Evolutionary conservation across 1,140 invertebrate genomes (phyloP), one percentile per base, ranked within the genome.

Genomic region (Hesperophylax magnus): DNA sequence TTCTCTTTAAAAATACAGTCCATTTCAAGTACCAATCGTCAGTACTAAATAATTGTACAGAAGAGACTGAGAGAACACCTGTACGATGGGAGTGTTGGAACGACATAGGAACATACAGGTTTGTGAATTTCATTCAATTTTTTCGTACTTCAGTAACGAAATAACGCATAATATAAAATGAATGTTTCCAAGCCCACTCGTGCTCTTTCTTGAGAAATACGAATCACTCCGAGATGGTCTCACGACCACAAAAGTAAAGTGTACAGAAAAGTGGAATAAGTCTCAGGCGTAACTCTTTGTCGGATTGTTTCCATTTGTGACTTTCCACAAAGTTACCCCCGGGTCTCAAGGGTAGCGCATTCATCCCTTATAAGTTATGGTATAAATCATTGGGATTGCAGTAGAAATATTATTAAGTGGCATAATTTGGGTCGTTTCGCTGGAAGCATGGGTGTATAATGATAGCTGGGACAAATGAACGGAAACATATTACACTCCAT

Each of bases 351-450:
- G 39, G 67, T 67, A 20, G 20, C 11, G 39, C 69, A 72, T 20
- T 69, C 69, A 54, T 67, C 69, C 69, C 69, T 72, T 72, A 27
- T 18, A 71, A 71, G 34, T 71, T 71, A 52, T 22, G 67, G 18
- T 54, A 54, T 72, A 72, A 72, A 72, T 72, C 69, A 72, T 52
- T 72, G 27, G 20, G 20, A 72, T 72, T 53, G 69, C 69, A 72
- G 69, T 27, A 27, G 69, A 72, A 72, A 72, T 72, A 72, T 53
- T 72, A 72, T 72, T 72, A 72, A 72, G 69, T 72, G 52, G 47
- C n/a, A 72, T 72, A 53, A 72, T 72, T 72, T 56, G 69, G 69
- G 47, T 72, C 69, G 69, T 72, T 54, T 17, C 9, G 24, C 20
- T 24, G 18, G 47, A 34, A 61, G 24, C 60, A 27, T 22, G 20